A percentile compares a stretch with the other conserved stretches of the same genome.
Evolutionary conservation across 2,113 vertebrate species (phyloP).

Genomic region (Baryphthengus martii): DNA sequence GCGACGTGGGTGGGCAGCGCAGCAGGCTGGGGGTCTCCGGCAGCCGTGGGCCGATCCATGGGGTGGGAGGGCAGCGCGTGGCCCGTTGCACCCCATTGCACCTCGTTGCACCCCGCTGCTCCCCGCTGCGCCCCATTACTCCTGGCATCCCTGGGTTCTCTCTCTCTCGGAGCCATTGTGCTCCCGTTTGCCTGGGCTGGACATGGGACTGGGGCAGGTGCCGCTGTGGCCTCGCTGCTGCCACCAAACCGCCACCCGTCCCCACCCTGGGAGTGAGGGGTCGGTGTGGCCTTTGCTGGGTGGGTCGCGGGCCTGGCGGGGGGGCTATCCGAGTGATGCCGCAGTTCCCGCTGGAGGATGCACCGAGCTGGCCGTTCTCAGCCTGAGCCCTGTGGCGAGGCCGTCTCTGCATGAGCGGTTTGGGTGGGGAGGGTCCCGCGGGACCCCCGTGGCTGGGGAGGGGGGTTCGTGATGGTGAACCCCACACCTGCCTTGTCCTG

Average conservation of each 20-base stretch:
- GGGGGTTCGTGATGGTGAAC: background rate
- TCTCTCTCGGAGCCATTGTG: fast-evolving
- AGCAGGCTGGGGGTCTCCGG: background rate
- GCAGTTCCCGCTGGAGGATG: background rate
- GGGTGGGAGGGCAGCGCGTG: background rate
- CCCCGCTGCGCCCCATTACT: fast-evolving
- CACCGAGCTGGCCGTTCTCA: background rate
- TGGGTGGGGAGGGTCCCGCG: background rate
- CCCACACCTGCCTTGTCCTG: background rate
- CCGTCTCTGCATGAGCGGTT: fast-evolving
- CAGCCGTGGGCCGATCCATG: background rate
- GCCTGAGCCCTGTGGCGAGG: background rate
- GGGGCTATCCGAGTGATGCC: background rate
- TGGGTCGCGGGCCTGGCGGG: background rate
- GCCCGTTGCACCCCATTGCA: fast-evolving
- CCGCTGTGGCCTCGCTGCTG: background rate
- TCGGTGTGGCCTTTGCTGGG: background rate
- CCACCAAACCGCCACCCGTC: background rate
- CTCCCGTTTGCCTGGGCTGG: background rate
- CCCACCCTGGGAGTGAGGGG: background rate
- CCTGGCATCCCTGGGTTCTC: fast-evolving
- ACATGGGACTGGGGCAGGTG: background rate
- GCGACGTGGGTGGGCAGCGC: background rate
- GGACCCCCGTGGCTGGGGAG: background rate
- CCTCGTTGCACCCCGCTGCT: fast-evolving